These are phyloP conservation scores for Pomatorhinus ruficollis DNA, from an alignment of 2,113 vertebrate species.

Conservation along the genomic window DNA sequence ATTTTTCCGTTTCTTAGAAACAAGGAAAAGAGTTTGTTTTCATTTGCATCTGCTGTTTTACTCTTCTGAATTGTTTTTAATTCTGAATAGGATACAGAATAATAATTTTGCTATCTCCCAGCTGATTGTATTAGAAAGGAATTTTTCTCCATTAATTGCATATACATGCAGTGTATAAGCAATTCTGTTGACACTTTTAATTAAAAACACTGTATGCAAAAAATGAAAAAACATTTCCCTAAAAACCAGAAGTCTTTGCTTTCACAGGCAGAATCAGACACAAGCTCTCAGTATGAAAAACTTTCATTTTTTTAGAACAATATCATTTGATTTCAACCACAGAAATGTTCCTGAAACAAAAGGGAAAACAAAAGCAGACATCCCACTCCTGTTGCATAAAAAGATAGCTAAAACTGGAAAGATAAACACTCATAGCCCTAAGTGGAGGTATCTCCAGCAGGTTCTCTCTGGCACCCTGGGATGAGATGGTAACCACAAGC, in stretches of 20 bases:
- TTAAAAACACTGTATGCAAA: constrained; percentile 13
- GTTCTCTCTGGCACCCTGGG: background rate
- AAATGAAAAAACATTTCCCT: background rate
- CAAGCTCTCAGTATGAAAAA: background rate
- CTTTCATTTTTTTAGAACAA: background rate
- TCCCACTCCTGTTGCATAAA: background rate
- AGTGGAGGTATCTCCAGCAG: background rate
- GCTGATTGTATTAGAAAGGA: constrained; percentile 4
- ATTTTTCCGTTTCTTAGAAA: background rate
- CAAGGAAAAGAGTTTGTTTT: background rate
- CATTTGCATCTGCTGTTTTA: background rate
- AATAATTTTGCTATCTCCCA: constrained; percentile 38
- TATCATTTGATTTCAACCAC: background rate
- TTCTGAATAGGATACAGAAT: constrained; percentile 7
- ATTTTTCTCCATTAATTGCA: background rate
- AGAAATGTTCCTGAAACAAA: constrained; percentile 9
- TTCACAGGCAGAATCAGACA: background rate
- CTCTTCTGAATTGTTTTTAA: background rate
- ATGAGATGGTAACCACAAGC: background rate
- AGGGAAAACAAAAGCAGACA: background rate
- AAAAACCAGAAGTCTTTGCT: background rate
- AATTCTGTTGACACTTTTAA: constrained; percentile 18
- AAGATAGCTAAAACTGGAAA: background rate
- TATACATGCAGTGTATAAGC: background rate
- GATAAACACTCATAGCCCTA: background rate